Percentiles rank a stretch among this genome's conserved stretches.
phyloP scores from a whole-genome alignment of 2,797 vertebrate genomes.

The Adelosebastes latens region DNA sequence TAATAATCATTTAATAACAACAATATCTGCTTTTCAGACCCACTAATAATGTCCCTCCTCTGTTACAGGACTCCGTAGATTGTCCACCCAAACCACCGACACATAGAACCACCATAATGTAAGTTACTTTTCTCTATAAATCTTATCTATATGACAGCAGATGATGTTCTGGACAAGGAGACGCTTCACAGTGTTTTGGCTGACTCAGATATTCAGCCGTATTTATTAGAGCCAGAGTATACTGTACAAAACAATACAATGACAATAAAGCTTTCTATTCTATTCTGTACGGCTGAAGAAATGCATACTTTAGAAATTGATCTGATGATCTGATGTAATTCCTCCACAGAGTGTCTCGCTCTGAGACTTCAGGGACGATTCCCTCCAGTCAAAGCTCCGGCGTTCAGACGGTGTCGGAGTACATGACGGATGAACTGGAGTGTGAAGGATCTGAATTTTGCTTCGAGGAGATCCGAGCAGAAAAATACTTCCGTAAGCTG shows the following conservation, averaged over 20 bases:
- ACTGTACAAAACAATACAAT: no score
- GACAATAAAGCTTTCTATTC: no score
- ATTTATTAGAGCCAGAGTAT: no score
- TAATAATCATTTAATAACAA: rapidly evolving
- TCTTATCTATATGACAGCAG: neutral
- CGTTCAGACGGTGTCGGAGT: conserved; percentile 79
- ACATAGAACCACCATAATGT: conserved; percentile 57
- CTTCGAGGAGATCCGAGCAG: conserved; percentile 84
- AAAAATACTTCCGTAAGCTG: conserved; percentile 77
- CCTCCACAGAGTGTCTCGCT: conserved; percentile 76
- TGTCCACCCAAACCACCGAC: conserved; percentile 10
- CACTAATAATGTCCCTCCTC: neutral
- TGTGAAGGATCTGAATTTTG: conserved; percentile 86
- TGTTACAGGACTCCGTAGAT: conserved; percentile 56
- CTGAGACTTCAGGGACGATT: conserved; percentile 59
- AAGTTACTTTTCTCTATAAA: conserved; percentile 40
- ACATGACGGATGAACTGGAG: conserved; percentile 81
- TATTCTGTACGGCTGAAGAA: no score
- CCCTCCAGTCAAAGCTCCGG: neutral
- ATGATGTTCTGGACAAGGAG: neutral
- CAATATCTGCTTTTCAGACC: neutral
- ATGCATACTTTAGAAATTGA: neutral
- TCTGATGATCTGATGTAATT: rapidly evolving
- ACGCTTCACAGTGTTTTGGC: no score
- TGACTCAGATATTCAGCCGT: no score